These are phyloP conservation scores for Romanomermis culicivorax DNA, from an alignment of 2,888 invertebrate genomes.

Conservation along the genomic window DNA sequence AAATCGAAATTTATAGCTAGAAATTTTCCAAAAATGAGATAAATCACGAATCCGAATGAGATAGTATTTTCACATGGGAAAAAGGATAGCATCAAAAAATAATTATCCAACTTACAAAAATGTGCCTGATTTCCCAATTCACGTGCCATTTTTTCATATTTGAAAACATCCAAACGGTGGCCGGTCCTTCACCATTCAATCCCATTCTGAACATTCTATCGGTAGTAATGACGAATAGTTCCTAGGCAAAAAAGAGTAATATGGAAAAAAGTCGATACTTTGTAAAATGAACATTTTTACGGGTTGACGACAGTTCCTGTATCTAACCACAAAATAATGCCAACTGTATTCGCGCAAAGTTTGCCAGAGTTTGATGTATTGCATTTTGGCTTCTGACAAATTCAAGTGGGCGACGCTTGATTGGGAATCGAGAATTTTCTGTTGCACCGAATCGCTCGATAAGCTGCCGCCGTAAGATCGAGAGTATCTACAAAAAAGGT, in stretches of 20 bases:
- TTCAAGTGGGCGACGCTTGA: constrained; percentile 2
- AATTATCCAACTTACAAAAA: constrained; percentile 39
- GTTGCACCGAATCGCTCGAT: background rate
- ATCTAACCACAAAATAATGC: constrained; percentile 74
- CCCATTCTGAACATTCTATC: constrained; percentile 87
- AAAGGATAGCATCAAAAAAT: no score
- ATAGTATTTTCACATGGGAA: no score
- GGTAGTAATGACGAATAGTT: constrained; percentile 71
- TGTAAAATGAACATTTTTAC: constrained; percentile 12
- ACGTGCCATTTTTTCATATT: constrained; percentile 98
- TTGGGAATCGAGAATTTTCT: constrained; percentile 7
- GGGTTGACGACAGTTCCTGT: constrained; percentile 39
- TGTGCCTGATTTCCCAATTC: constrained; percentile 91
- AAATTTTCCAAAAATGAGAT: no score
- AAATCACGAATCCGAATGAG: no score
- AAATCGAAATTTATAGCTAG: no score
- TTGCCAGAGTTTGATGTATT: constrained; percentile 91
- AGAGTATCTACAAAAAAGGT: no score
- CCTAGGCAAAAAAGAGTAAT: constrained; percentile 36
- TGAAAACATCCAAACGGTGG: constrained; percentile 87
- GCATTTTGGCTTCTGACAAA: constrained; percentile 61
- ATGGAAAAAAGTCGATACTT: background rate
- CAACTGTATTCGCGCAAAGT: constrained; percentile 61
- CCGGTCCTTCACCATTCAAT: constrained; percentile 61
- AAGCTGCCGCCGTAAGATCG: no score